phyloP scores from a whole-genome alignment of 2,888 invertebrate species.

The Thyatira batis region DNA sequence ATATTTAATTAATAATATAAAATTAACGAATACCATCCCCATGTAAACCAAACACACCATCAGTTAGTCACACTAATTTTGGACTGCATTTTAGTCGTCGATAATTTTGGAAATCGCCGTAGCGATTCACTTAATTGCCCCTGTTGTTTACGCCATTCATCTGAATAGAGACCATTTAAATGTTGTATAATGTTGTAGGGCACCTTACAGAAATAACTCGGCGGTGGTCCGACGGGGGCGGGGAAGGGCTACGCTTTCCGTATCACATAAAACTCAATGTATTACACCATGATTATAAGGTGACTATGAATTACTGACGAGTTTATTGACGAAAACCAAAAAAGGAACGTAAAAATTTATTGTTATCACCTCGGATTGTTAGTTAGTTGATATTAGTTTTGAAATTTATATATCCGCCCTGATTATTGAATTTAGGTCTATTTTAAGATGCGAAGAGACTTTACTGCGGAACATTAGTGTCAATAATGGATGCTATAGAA shows the following conservation, averaged over 20 bases:
- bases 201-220: constrained; percentile 43
- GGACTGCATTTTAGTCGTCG: constrained; percentile 56
- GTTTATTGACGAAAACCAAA: background rate
- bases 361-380: constrained; percentile 17
- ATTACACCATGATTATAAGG: constrained; percentile 32
- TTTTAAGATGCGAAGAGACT: too few relatives aligned
- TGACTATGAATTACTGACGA: constrained; percentile 9
- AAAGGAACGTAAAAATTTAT: constrained; percentile 29
- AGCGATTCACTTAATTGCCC: constrained; percentile 64
- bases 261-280: constrained; percentile 52
- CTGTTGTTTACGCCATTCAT: constrained; percentile 60
- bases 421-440: too few relatives aligned
- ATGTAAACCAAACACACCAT: constrained; percentile 46
- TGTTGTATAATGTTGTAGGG: constrained; percentile 41
- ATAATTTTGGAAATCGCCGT: constrained; percentile 61
- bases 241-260: constrained; percentile 49
- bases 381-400: background rate
- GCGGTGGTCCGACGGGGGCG: constrained; percentile 47
- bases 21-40: constrained; percentile 7
- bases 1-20: too few relatives aligned
- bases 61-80: constrained; percentile 62
- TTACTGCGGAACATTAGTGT: too few relatives aligned
- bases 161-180: constrained; percentile 52
- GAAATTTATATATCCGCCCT: too few relatives aligned
- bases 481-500: too few relatives aligned